phyloP scores from a whole-genome alignment of 2,113 vertebrate genomes.

The Heliornis fulica region DNA sequence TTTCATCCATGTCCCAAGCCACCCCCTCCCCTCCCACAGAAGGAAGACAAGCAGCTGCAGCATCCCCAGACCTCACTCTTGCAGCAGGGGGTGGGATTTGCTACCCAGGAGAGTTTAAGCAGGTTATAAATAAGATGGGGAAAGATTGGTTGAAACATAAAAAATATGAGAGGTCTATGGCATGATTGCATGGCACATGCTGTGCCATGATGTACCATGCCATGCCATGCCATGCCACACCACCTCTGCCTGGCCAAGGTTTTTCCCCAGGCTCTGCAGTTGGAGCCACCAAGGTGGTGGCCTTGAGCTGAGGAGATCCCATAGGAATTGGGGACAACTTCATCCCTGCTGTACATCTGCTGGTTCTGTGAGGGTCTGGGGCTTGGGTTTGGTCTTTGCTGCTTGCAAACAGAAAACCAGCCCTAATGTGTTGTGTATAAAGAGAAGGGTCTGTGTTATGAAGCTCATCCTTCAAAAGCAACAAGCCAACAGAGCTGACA shows the following conservation, averaged over 20 bases:
- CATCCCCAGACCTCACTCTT: not conserved
- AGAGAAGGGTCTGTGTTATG: accelerated
- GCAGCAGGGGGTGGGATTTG: not conserved
- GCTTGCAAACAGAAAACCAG: not conserved
- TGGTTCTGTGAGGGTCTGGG: not conserved
- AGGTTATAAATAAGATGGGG: not conserved
- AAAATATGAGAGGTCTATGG: not conserved
- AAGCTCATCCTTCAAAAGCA: not conserved
- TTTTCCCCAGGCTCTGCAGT: not conserved
- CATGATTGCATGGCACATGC: accelerated
- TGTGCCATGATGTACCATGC: no score
- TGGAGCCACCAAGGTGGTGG: not conserved
- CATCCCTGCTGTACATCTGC: not conserved
- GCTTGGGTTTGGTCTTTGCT: accelerated
- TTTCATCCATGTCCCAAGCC: not conserved
- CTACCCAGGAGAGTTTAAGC: not conserved
- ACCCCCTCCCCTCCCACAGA: not conserved
- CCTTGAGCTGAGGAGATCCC: not conserved
- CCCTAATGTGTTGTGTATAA: accelerated
- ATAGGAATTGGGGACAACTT: not conserved
- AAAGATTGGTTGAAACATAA: not conserved
- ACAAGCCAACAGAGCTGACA: not conserved
- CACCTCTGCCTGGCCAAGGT: not conserved
- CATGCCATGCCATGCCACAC: not conserved
- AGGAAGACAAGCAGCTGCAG: not conserved